Evolutionary conservation across 1,140 invertebrate genomes (phyloP).

Genomic region (Condylostylus longicornis): DNA sequence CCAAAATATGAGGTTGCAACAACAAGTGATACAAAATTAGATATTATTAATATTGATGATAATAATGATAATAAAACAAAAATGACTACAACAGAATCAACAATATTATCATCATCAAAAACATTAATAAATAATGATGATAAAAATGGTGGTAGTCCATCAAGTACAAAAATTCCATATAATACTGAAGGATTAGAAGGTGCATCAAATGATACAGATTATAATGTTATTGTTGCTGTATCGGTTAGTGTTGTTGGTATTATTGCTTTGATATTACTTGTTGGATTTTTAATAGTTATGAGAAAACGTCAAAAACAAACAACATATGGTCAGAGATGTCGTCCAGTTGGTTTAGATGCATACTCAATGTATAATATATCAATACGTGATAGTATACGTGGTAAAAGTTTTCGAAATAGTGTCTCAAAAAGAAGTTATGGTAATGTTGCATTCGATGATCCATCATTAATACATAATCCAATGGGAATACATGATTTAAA

Average conservation of each 20-base stretch:
- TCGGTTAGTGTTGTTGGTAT: constrained; percentile 38
- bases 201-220: constrained; percentile 17
- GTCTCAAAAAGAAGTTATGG: constrained; percentile 80
- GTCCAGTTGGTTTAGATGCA: constrained; percentile 70
- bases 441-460: constrained; percentile 84
- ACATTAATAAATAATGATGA: too few relatives aligned
- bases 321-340: constrained; percentile 67
- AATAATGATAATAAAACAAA: too few relatives aligned
- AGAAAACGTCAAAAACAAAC: constrained; percentile 49
- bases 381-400: constrained; percentile 57
- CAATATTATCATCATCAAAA: too few relatives aligned
- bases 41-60: too few relatives aligned
- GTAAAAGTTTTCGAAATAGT: constrained; percentile 48
- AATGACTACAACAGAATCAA: too few relatives aligned
- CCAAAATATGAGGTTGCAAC: too few relatives aligned
- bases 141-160: too few relatives aligned
- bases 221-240: constrained; percentile 37
- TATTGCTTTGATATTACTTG: constrained; percentile 42
- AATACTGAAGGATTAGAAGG: background rate
- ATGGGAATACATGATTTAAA: constrained; percentile 39
- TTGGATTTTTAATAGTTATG: constrained; percentile 53
- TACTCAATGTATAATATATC: constrained; percentile 82
- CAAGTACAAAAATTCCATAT: background rate
- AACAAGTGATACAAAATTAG: too few relatives aligned
- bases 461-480: constrained; percentile 32